Conservation (phyloP, 2,888 invertebrate species). For the Brachylomia viminalis region DNA sequence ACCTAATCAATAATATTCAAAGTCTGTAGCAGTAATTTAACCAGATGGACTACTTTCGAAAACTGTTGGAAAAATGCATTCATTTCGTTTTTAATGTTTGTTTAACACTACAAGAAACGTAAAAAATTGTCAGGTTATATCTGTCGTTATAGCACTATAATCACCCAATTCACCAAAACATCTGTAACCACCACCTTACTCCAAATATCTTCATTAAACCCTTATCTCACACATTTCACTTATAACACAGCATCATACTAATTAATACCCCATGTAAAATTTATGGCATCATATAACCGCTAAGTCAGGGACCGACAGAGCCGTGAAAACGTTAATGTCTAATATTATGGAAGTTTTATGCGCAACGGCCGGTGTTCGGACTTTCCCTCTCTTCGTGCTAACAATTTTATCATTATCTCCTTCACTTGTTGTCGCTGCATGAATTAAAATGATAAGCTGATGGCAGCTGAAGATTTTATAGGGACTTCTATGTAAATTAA, state of each 20-base stretch:
- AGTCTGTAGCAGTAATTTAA: not conserved
- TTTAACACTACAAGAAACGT: not conserved
- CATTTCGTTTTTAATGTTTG: not conserved
- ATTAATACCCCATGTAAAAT: constrained; percentile 59
- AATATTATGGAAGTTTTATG: constrained; percentile 64
- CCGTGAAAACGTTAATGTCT: constrained; percentile 63
- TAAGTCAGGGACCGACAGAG: constrained; percentile 40
- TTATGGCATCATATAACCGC: constrained; percentile 48
- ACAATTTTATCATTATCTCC: constrained; percentile 74
- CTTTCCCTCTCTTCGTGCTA: constrained; percentile 59
- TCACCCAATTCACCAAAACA: not conserved
- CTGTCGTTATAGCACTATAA: constrained; percentile 4
- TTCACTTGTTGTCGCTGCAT: constrained; percentile 72
- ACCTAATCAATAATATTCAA: not conserved
- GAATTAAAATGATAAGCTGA: constrained; percentile 63
- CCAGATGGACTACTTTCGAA: not conserved
- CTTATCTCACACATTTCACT: constrained; percentile 16
- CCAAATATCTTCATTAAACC: constrained; percentile 39
- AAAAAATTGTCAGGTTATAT: not conserved
- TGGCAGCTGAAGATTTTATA: constrained; percentile 18
- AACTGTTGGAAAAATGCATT: not conserved
- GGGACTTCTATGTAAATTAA: constrained; percentile 32
- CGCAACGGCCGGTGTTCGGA: constrained; percentile 52
- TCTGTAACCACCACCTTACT: not conserved
- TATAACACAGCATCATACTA: constrained; percentile 22